Base-by-base conservation (phyloP, 2,888 invertebrate species). In the Phymatocera aterrima region DNA sequence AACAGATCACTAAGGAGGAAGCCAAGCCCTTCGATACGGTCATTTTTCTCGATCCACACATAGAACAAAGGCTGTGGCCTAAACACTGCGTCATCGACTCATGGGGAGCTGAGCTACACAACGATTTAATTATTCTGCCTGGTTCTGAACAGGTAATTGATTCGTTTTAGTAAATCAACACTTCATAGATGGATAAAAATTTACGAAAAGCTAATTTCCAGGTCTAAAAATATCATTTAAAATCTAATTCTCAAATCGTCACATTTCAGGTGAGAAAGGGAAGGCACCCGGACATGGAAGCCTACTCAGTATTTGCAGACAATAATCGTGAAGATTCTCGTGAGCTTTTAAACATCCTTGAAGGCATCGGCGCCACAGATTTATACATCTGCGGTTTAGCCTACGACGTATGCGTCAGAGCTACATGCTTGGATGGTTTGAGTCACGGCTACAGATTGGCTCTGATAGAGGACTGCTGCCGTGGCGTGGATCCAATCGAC, bases 231-330 rank as follows among this genome's bases (percentile, higher is more conserved):
- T n/a, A n/a, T n/a, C n/a, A n/a, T n/a, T n/a, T n/a, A n/a, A n/a
- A n/a, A n/a, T n/a, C n/a, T n/a, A n/a, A n/a, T n/a, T n/a, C n/a
- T n/a, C n/a, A n/a, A n/a, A n/a, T n/a, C n/a, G n/a, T n/a, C n/a
- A n/a, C n/a, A n/a, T n/a, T n/a, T n/a, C 57, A 89, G 91, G 94
- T 97, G 75, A 95, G 95, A 90, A 97, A 97, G 89, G 99, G 99
- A 65, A 96, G 95, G 4, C 95, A 97, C 91, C 95, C 98, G 0
- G 96, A 97, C 82, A 95, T 98, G 82, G 99, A 99, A 91, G 96
- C 97, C 4, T 99, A 98, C 91, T 98, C 98, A 0, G 98, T 97
- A 74, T 99, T 99, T 93, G 97, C 96, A 95, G 98, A 98, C 91
- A 98, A 98, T 91, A 96, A 96, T 91, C 96, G 96, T 90, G 91